Evolutionary conservation across 2,113 vertebrate genomes (phyloP).

Genomic region (Microtus pennsylvanicus): DNA sequence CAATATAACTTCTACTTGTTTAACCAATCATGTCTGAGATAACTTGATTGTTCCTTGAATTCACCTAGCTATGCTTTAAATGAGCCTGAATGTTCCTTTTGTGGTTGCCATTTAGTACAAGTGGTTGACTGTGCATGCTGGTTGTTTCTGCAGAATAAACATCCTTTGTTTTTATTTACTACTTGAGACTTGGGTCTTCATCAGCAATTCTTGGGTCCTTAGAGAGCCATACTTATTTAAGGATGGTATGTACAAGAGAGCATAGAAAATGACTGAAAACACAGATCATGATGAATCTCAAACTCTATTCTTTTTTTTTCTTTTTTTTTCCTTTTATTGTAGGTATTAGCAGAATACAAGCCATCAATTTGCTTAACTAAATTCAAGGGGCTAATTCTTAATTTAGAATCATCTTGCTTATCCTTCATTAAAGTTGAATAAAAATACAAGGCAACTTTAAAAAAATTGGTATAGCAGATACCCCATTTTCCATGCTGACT

Average conservation of each 20-base stretch:
- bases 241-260: background rate
- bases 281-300: background rate
- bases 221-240: slow-evolving; percentile 16
- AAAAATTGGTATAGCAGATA: background rate
- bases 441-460: slow-evolving; percentile 24
- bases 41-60: too few relatives aligned
- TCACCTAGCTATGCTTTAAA: too few relatives aligned
- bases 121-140: too few relatives aligned
- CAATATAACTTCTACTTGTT: too few relatives aligned
- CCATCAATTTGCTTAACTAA: slow-evolving; percentile 36
- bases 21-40: too few relatives aligned
- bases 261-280: slow-evolving; percentile 58
- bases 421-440: background rate
- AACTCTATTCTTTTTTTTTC: background rate
- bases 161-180: too few relatives aligned
- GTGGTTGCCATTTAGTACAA: too few relatives aligned
- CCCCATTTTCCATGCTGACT: background rate
- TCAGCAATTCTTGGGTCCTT: background rate
- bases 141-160: too few relatives aligned
- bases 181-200: too few relatives aligned
- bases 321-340: background rate
- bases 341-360: slow-evolving; percentile 41
- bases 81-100: too few relatives aligned
- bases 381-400: slow-evolving; percentile 23
- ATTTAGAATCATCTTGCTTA: slow-evolving; percentile 1